Evolutionary conservation across 2,797 vertebrate species (phyloP).

Genomic region (Melanotaenia boesemani): DNA sequence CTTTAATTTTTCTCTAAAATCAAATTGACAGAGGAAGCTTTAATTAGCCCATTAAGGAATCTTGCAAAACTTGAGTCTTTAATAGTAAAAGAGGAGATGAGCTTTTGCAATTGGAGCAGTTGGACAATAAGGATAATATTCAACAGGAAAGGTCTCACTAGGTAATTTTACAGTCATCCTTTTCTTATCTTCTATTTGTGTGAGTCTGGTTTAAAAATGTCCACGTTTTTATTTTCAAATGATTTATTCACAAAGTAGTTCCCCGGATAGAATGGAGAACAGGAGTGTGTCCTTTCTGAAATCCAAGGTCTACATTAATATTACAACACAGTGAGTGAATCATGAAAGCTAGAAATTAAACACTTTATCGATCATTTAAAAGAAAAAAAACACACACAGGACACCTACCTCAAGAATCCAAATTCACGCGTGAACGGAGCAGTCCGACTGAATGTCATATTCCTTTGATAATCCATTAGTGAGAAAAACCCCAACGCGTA

Average conservation of each 20-base stretch:
- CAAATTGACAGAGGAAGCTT: slow-evolving; percentile 18
- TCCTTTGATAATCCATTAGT: slow-evolving; percentile 79
- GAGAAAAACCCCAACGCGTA: slow-evolving; percentile 56
- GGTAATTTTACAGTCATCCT: not conserved
- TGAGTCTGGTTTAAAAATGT: not conserved
- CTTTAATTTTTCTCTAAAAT: slow-evolving; percentile 11
- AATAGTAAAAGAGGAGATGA: not conserved
- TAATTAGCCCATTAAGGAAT: accelerated
- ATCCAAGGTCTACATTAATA: not conserved
- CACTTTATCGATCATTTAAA: slow-evolving; percentile 14
- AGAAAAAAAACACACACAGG: not conserved
- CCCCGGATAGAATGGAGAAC: not conserved
- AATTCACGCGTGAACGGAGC: slow-evolving; percentile 65
- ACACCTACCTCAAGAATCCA: slow-evolving; percentile 75
- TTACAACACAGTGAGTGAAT: not conserved
- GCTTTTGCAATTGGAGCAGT: slow-evolving; percentile 7
- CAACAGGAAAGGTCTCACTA: not conserved
- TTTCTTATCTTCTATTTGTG: not conserved
- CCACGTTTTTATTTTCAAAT: not conserved
- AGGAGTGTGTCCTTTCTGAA: not conserved
- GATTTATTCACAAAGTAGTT: slow-evolving; percentile 11
- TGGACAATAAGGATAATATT: slow-evolving; percentile 7
- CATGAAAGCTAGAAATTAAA: not conserved
- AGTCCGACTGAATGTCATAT: slow-evolving; percentile 70
- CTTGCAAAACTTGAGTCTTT: not conserved